Conservation (phyloP, 2,113 vertebrate genomes). For the Tinamus guttatus region DNA sequence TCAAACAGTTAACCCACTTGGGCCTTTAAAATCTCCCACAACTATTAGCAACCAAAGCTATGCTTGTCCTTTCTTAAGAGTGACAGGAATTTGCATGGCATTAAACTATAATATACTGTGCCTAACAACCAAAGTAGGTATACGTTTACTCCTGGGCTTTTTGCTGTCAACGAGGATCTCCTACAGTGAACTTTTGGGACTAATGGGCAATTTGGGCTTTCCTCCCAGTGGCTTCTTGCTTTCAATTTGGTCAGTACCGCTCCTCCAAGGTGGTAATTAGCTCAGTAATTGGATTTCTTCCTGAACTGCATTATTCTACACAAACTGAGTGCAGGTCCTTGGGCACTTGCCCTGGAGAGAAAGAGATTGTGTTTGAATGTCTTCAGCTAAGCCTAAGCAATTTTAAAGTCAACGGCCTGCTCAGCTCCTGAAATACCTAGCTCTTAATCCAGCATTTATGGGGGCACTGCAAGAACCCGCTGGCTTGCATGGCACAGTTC, state of each 20-base stretch:
- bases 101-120: neutral
- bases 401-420: neutral
- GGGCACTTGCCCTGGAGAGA: neutral
- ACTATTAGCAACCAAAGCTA: neutral
- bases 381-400: neutral
- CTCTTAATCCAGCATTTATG: neutral
- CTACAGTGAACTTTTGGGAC: conserved; percentile 10
- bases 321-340: neutral
- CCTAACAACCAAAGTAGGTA: neutral
- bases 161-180: neutral
- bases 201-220: conserved; percentile 3
- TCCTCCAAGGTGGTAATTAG: conserved; percentile 72
- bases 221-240: conserved; percentile 40
- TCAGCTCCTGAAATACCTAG: neutral
- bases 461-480: neutral
- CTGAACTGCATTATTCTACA: conserved; percentile 1
- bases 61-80: conserved; percentile 12
- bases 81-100: neutral
- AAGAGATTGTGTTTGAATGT: neutral
- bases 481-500: neutral
- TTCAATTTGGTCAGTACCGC: conserved; percentile 27
- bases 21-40: conserved; percentile 35
- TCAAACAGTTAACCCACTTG: neutral
- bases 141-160: neutral
- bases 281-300: conserved; percentile 75